Base-by-base conservation (phyloP, 1,140 invertebrate species). In the Drosophila grimshawi region DNA sequence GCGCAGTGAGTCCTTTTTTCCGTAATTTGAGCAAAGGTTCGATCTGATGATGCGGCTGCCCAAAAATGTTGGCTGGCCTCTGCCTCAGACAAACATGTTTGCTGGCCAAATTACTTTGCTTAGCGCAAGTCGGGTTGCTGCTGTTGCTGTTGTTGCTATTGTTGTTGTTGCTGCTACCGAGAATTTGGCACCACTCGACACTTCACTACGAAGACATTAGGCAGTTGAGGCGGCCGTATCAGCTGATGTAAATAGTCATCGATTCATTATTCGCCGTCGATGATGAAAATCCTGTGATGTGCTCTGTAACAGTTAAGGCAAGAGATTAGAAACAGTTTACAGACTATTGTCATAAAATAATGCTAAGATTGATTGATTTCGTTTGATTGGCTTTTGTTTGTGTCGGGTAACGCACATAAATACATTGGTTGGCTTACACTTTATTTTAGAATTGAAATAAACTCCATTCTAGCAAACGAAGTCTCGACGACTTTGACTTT, bases 171-270 rank as follows among this genome's bases (percentile, higher is more conserved):
- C 60, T 67, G 63, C 63, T 55, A n/a, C 30, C 51, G 39, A 69
- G 57, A 30, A 71, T 71, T 70, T 67, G 76, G 70, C 76, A 68
- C 56, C 72, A 72, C 68, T 69, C 62, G 63, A 59, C 59, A 39
- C 65, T 57, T 41, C 45, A 63, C 74, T 46, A 52, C 53, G 60
- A 61, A 72, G 78, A 85, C 74, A 79, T 67, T 82, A 80, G 80
- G 76, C 82, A 86, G 83, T 69, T 86, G 80, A 61, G 80, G 68
- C 82, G 65, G 77, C 66, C 60, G 76, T 65, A 57, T 74, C 80
- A 86, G 80, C 82, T 81, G 82, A 78, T 72, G 62, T 73, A 88
- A 88, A 88, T 75, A 75, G 67, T 89, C 85, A 89, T 89, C 85
- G 81, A 88, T 88, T 88, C 85, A 89, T 88, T 80, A 88, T 74